These are phyloP conservation scores for Etia nguti DNA, from an alignment of 2,113 vertebrate species.

Conservation along the genomic window DNA sequence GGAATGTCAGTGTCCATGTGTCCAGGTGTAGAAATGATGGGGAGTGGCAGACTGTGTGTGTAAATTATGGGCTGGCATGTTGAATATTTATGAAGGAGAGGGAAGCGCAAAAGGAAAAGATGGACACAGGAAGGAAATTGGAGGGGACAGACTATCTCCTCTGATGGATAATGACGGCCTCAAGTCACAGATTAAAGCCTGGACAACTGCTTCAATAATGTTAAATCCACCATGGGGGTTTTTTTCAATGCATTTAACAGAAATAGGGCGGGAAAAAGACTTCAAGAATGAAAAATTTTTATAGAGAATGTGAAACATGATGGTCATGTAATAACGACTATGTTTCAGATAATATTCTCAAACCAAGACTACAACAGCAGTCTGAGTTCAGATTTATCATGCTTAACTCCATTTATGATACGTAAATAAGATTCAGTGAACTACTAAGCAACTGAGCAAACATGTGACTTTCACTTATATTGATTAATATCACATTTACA, in stretches of 20 bases:
- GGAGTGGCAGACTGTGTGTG: conserved; percentile 45
- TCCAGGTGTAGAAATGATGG: conserved; percentile 53
- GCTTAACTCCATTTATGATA: neutral
- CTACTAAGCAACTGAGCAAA: neutral
- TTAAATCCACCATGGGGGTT: conserved; percentile 23
- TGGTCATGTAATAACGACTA: neutral
- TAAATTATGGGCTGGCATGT: conserved; percentile 20
- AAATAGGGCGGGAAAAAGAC: neutral
- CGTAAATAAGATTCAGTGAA: neutral
- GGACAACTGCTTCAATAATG: conserved; percentile 51
- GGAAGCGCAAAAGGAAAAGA: conserved; percentile 30
- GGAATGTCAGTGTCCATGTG: conserved; percentile 56
- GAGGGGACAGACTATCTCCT: conserved; percentile 55
- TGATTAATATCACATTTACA: neutral
- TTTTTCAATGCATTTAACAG: conserved; percentile 12
- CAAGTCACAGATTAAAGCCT: conserved; percentile 51
- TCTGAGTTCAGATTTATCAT: neutral
- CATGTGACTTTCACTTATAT: neutral
- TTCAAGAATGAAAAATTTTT: neutral
- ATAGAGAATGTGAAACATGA: neutral
- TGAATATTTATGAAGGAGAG: conserved; percentile 72
- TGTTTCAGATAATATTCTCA: neutral
- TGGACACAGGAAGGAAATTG: conserved; percentile 55
- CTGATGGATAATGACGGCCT: conserved; percentile 63
- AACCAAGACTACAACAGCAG: neutral